Evolutionary conservation across 2,113 vertebrate genomes (phyloP), one percentile per base, ranked within the genome.

Genomic region (Hydropotes inermis): DNA sequence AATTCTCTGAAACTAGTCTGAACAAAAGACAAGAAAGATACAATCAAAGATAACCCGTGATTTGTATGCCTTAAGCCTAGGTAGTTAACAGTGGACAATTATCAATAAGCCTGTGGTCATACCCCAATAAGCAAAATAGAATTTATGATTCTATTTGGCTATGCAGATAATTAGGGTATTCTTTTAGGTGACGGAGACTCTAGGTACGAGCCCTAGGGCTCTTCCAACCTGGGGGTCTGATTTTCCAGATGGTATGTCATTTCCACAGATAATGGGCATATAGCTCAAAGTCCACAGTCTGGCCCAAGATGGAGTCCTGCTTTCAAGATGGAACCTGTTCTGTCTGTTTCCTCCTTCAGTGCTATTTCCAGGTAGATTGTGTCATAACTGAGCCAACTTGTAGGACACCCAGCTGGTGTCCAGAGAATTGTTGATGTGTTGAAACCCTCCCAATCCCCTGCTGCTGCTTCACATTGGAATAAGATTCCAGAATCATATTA

Each of bases 151-250:
- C 64, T 70, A 70, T 70, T 70, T 1, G 11, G n/a, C 21, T 70
- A 70, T n/a, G 36, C n/a, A 70, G 64, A 36, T 23, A 6, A 36
- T 36, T 36, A 70, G n/a, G 9, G 8, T 70, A 70, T 70, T 70
- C 17, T 36, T 70, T 70, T 70, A 70, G 8, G 4, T 2, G 11
- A 19, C 17, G 15, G 64, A 70, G 64, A 70, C 17, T 70, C 64
- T 70, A 70, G n/a, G n/a, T 70, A 70, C 0, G 0, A 36, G 64
- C 64, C n/a, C 1, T 70, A 17, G 8, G 64, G 64, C n/a, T 70
- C n/a, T 36, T 70, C 64, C 17, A 70, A 10, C 64, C 17, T 70
- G 64, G n/a, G 33, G 64, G 64, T 70, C n/a, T 70, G 64, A 21
- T 70, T 70, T 21, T 5, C 17, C 64, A 70, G 19, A 6, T 70